Evolutionary conservation across 2,113 vertebrate species (phyloP), one percentile per base, ranked within the genome.

Genomic region (Stictonetta naevosa): DNA sequence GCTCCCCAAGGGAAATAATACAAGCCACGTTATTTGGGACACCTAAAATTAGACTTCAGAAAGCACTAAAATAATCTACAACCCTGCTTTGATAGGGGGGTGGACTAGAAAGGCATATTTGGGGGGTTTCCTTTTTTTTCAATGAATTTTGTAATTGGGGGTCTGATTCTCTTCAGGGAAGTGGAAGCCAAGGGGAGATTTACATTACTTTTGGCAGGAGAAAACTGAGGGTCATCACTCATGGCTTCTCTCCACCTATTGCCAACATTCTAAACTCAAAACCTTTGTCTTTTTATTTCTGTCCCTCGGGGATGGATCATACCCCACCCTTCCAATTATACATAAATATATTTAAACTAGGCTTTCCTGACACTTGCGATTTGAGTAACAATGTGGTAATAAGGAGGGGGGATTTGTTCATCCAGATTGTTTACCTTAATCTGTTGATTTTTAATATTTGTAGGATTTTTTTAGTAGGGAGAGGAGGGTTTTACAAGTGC

Each of bases 1-100:
- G 48, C 74, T 92, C 86, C 95, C 76, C 91, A 66, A 48, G 71
- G 71, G 96, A 94, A 92, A 90, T 95, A 92, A 86, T 77, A 87
- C 58, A 95, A 96, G 78, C 22, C 71, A 87, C 29, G 10, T 92
- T 96, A 95, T 97, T 91, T 93, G 88, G 96, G 94, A 90, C 96
- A 92, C 36, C 92, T 97, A 97, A 95, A 95, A 95, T 96, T 96
- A 96, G 92, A 80, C 29, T 84, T 66, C 50, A 92, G 67, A 91
- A 87, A 73, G 81, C 66, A 63, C 77, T 86, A 76, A 92, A 95
- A 56, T 68, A 86, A 76, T 3, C 58, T 29, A 38, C 91, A 95
- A 91, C 88, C 93, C 91, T 91, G 80, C 36, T 96, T 91, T 85
- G 44, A 22, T 40, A 19, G 71, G 22, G 66, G 92, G 28, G 8